Evolutionary conservation across 2,888 invertebrate genomes (phyloP).

Genomic region (Drosophila anceps): DNA sequence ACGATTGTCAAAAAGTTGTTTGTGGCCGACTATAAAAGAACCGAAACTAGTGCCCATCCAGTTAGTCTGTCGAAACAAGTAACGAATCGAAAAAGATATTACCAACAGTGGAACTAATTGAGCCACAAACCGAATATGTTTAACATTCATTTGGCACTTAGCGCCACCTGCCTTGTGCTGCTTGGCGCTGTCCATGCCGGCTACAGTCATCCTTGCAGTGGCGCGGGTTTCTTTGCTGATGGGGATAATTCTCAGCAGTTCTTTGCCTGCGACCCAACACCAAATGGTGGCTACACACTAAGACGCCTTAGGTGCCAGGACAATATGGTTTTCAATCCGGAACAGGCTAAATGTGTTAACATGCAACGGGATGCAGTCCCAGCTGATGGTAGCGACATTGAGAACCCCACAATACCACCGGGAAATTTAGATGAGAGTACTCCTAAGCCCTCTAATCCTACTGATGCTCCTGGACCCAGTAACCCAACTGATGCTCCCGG

Average conservation of each 20-base stretch:
- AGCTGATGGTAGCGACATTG: slow-evolving; percentile 60
- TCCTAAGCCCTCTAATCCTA: neutral
- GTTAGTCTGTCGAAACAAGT: slow-evolving; percentile 69
- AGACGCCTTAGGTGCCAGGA: slow-evolving; percentile 54
- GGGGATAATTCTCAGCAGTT: slow-evolving; percentile 57
- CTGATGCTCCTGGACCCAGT: neutral
- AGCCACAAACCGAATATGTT: slow-evolving; percentile 28
- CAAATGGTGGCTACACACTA: slow-evolving; percentile 53
- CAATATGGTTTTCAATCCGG: slow-evolving; percentile 52
- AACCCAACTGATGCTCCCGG: neutral
- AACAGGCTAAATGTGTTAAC: slow-evolving; percentile 49
- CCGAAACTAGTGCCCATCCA: slow-evolving; percentile 36
- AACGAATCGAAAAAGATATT: slow-evolving; percentile 40
- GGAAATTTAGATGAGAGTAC: slow-evolving; percentile 27
- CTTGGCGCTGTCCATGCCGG: slow-evolving; percentile 32
- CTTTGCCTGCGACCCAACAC: slow-evolving; percentile 56
- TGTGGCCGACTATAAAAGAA: slow-evolving; percentile 71
- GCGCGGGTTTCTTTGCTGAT: slow-evolving; percentile 55
- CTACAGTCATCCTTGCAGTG: slow-evolving; percentile 42
- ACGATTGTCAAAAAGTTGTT: slow-evolving; percentile 34
- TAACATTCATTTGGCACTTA: slow-evolving; percentile 26
- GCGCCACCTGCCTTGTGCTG: slow-evolving; percentile 29
- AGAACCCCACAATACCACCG: slow-evolving; percentile 64
- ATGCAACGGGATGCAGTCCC: neutral
- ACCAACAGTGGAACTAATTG: no score